A percentile compares a stretch with the other conserved stretches of the same genome.
Conservation (phyloP, 1,140 invertebrate species). For the Drosophila takahashii region DNA sequence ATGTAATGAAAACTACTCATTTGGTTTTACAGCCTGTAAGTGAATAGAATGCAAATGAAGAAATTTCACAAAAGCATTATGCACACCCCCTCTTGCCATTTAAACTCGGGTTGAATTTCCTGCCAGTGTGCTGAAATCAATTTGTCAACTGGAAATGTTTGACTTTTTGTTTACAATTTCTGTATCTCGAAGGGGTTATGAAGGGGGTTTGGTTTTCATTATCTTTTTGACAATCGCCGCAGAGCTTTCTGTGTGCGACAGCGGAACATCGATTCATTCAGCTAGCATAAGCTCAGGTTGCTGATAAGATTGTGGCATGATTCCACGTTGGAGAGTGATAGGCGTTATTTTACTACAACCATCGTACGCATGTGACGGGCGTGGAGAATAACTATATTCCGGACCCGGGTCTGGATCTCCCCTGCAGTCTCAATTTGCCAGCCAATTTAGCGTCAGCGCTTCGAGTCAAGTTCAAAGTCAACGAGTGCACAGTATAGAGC, state of each 20-base stretch:
- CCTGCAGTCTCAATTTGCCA: slow-evolving; percentile 27
- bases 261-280: slow-evolving; percentile 31
- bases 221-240: slow-evolving; percentile 38
- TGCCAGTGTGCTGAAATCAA: slow-evolving; percentile 14
- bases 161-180: slow-evolving; percentile 25
- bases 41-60: neutral
- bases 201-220: slow-evolving; percentile 3
- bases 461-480: slow-evolving; percentile 63
- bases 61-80: neutral
- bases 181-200: slow-evolving; percentile 4
- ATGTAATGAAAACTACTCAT: neutral
- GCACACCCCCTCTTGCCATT: neutral
- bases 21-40: neutral
- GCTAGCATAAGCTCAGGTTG: slow-evolving; percentile 32
- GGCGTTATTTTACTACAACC: slow-evolving; percentile 24
- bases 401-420: neutral
- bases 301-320: slow-evolving; percentile 73
- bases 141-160: slow-evolving; percentile 7
- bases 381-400: neutral
- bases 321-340: slow-evolving; percentile 20
- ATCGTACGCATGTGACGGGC: slow-evolving; percentile 16
- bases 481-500: slow-evolving; percentile 27
- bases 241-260: slow-evolving; percentile 14
- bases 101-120: neutral
- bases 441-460: slow-evolving; percentile 21